phyloP scores from a whole-genome alignment of 2,888 invertebrate genomes.

The Cephus runcator region DNA sequence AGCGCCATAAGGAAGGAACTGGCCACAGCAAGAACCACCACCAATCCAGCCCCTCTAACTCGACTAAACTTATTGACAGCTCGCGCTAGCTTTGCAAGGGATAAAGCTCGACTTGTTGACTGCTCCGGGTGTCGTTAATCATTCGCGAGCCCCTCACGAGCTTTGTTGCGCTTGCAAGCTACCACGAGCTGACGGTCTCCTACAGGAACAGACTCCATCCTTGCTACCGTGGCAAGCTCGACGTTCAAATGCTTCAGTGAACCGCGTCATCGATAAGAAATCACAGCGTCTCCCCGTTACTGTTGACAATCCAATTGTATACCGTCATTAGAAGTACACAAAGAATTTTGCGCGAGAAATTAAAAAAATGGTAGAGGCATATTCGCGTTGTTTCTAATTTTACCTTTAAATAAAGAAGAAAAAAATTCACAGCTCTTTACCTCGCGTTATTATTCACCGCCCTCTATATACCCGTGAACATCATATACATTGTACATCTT shows the following conservation, averaged over 20 bases:
- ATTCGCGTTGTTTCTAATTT: background rate
- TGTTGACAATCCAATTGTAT: background rate
- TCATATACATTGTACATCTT: background rate
- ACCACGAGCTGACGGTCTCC: constrained; percentile 23
- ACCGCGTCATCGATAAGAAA: constrained; percentile 43
- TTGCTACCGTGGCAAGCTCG: background rate
- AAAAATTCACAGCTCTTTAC: background rate
- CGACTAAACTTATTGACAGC: constrained; percentile 13
- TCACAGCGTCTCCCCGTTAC: constrained; percentile 22
- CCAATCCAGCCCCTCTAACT: background rate
- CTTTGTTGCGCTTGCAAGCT: constrained; percentile 33
- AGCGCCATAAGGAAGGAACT: background rate
- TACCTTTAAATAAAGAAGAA: background rate
- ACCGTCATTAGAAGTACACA: background rate
- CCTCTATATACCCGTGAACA: background rate
- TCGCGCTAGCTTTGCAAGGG: constrained; percentile 1
- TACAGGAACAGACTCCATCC: background rate
- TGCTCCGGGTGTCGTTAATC: constrained; percentile 41
- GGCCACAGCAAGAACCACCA: background rate
- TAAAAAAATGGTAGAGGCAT: background rate
- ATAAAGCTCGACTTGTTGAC: constrained; percentile 42
- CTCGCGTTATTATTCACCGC: background rate
- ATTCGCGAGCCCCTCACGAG: constrained; percentile 37
- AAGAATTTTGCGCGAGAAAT: background rate
- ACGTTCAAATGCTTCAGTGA: constrained; percentile 35